A percentile compares a stretch with the other conserved stretches of the same genome.
Evolutionary conservation across 92 coral and sea anemone species (phyloP).

Genomic region (Parazoanthus atlanticus): DNA sequence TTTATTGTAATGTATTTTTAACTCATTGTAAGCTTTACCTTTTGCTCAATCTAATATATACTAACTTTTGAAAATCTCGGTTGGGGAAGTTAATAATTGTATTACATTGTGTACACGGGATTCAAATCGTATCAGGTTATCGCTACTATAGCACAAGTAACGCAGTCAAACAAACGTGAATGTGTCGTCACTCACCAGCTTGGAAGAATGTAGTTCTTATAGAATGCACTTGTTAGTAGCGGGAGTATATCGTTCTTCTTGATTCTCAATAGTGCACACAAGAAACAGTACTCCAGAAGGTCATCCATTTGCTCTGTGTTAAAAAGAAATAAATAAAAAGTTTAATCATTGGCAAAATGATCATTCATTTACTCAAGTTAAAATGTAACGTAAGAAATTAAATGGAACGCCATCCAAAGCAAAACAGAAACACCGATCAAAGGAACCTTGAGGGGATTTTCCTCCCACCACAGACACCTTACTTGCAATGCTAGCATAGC

Average conservation of each 20-base stretch:
- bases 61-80: no score
- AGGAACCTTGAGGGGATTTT: constrained; percentile 8
- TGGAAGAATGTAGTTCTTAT: constrained; percentile 76
- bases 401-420: background rate
- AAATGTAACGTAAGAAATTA: background rate
- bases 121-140: background rate
- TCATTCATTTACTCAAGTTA: background rate
- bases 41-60: no score
- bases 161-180: no score
- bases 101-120: no score
- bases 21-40: no score
- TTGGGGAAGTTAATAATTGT: no score
- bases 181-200: constrained; percentile 70
- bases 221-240: constrained; percentile 85
- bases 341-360: background rate
- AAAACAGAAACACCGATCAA: background rate
- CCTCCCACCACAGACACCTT: background rate
- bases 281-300: constrained; percentile 82
- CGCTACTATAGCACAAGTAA: background rate
- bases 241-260: constrained; percentile 78
- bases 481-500: background rate
- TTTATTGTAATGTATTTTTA: background rate
- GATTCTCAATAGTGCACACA: constrained; percentile 80
- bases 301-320: constrained; percentile 82
- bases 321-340: background rate